Evolutionary conservation across 2,888 invertebrate genomes (phyloP).

Genomic region (Lagria hirta): DNA sequence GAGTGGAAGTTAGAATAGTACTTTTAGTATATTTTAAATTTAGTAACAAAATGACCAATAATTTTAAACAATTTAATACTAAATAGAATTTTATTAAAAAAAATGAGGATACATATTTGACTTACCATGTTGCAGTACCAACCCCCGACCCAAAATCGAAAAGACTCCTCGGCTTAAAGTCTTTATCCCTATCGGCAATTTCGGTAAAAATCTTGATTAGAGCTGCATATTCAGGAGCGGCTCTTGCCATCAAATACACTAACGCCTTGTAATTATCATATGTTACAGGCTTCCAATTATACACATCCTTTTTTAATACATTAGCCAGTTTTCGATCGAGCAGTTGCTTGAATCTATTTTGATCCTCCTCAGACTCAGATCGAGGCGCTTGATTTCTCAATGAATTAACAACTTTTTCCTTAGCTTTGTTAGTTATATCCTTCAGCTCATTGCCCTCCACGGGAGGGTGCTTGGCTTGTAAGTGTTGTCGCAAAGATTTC

Average conservation of each 20-base stretch:
- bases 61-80: no score
- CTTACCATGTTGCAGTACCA: slow-evolving; percentile 78
- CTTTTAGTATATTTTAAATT: no score
- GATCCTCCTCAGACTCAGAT: slow-evolving; percentile 46
- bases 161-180: slow-evolving; percentile 73
- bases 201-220: slow-evolving; percentile 72
- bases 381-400: slow-evolving; percentile 25
- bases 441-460: slow-evolving; percentile 61
- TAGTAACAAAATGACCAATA: no score
- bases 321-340: slow-evolving; percentile 60
- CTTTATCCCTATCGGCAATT: slow-evolving; percentile 63
- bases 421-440: slow-evolving; percentile 54
- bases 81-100: no score
- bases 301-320: slow-evolving; percentile 62
- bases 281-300: slow-evolving; percentile 73
- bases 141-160: slow-evolving; percentile 93
- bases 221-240: slow-evolving; percentile 75
- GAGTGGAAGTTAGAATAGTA: no score
- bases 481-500: slow-evolving; percentile 59
- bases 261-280: slow-evolving; percentile 67
- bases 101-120: no score
- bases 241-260: slow-evolving; percentile 71
- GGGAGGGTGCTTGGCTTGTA: slow-evolving; percentile 66
- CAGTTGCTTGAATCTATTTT: slow-evolving; percentile 53
- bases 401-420: slow-evolving; percentile 42